These are phyloP conservation scores for Falco berigora DNA, from an alignment of 2,797 vertebrate species.

Conservation along the genomic window DNA sequence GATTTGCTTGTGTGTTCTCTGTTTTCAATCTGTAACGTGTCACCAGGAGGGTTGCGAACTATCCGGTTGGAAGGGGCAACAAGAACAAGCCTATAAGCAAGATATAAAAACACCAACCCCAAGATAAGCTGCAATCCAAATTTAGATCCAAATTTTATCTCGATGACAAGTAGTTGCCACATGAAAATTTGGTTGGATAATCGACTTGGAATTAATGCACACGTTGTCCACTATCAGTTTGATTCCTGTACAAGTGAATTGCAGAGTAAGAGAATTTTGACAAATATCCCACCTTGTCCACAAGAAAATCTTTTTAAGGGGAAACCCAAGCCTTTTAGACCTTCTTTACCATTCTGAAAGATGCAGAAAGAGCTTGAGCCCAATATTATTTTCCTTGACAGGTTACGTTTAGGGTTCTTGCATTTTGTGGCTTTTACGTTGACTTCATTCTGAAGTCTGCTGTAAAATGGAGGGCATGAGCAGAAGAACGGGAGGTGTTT, in stretches of 20 bases:
- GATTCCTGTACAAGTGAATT: neutral
- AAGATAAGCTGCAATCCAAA: neutral
- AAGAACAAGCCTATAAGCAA: neutral
- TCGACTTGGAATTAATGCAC: neutral
- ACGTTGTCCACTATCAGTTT: neutral
- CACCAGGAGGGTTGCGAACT: neutral
- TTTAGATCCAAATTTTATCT: neutral
- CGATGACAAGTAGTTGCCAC: neutral
- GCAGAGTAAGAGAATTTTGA: neutral
- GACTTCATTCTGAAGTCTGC: neutral
- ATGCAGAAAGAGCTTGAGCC: neutral
- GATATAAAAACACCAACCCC: neutral
- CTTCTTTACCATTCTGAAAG: neutral
- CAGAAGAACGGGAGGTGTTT: neutral
- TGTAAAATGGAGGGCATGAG: neutral
- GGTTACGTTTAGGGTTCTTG: neutral
- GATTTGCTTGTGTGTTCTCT: neutral
- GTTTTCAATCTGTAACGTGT: neutral
- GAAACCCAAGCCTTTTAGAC: neutral
- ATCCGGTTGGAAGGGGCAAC: neutral
- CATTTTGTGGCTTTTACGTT: neutral
- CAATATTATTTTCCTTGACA: neutral
- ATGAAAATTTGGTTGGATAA: neutral
- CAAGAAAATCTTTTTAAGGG: neutral
- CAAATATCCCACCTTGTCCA: neutral